phyloP scores from a whole-genome alignment of 2,888 invertebrate species.

The Podabrus alpinus region DNA sequence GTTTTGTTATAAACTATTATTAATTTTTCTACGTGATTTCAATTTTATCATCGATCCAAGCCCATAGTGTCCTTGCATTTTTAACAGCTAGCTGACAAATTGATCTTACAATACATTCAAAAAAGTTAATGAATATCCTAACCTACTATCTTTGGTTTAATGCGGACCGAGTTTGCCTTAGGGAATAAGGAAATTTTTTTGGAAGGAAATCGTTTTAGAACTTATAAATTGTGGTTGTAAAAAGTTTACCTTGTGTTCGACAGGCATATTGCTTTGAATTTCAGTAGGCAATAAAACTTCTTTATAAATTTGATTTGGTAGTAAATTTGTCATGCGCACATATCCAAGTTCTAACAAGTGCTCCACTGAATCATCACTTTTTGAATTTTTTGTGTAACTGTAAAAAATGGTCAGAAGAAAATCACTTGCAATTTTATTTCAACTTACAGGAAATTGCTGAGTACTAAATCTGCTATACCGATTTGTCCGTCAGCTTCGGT shows the following conservation, averaged over 20 bases:
- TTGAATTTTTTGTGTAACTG: constrained; percentile 92
- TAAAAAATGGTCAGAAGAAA: constrained; percentile 26
- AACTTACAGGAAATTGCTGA: constrained; percentile 89
- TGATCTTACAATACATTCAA: too few relatives aligned
- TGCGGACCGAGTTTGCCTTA: too few relatives aligned
- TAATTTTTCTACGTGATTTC: too few relatives aligned
- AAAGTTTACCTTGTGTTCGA: constrained; percentile 74
- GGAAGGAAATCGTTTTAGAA: too few relatives aligned
- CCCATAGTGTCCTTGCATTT: too few relatives aligned
- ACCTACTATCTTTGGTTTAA: too few relatives aligned
- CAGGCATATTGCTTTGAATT: constrained; percentile 83
- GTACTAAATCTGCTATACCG: constrained; percentile 93
- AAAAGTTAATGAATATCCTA: too few relatives aligned
- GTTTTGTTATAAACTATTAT: too few relatives aligned
- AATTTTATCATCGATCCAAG: too few relatives aligned
- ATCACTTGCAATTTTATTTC: constrained; percentile 5
- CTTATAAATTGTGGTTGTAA: too few relatives aligned
- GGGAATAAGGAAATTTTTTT: too few relatives aligned
- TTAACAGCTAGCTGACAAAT: too few relatives aligned
- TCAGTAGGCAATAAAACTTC: constrained; percentile 83
- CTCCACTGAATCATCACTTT: constrained; percentile 96
- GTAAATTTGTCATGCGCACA: constrained; percentile 90
- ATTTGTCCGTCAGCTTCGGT: constrained; percentile 98
- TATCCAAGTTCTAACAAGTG: constrained; percentile 96
- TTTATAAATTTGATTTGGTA: constrained; percentile 92